phyloP scores from a whole-genome alignment of 2,888 invertebrate species.

The Vesta saturnalis region DNA sequence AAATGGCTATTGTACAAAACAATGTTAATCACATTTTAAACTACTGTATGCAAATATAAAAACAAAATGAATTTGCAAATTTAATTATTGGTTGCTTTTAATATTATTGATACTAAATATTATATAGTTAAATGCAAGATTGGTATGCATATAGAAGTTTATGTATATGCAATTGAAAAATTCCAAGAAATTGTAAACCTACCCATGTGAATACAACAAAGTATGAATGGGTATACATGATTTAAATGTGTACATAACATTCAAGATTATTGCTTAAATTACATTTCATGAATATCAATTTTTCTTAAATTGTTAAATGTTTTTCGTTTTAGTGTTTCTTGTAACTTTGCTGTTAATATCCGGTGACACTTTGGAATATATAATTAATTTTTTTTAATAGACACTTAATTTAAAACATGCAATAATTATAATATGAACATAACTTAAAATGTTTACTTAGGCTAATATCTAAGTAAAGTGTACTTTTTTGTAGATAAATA shows the following conservation, averaged over 20 bases:
- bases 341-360: slow-evolving; percentile 43
- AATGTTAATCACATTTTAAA: too few relatives aligned
- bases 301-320: slow-evolving; percentile 28
- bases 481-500: too few relatives aligned
- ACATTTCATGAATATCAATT: slow-evolving; percentile 44
- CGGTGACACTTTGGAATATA: slow-evolving; percentile 39
- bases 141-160: slow-evolving; percentile 43
- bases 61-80: slow-evolving; percentile 22
- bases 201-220: slow-evolving; percentile 41
- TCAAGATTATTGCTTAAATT: slow-evolving; percentile 46
- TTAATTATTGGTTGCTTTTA: slow-evolving; percentile 14
- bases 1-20: too few relatives aligned
- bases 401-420: too few relatives aligned
- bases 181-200: slow-evolving; percentile 41
- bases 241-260: slow-evolving; percentile 37
- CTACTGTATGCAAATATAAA: too few relatives aligned
- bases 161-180: slow-evolving; percentile 37
- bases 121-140: slow-evolving; percentile 25
- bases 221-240: slow-evolving; percentile 38
- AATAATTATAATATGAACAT: too few relatives aligned
- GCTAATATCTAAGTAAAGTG: too few relatives aligned
- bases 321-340: slow-evolving; percentile 42
- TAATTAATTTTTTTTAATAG: too few relatives aligned
- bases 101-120: slow-evolving; percentile 28
- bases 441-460: too few relatives aligned